phyloP scores from a whole-genome alignment of 2,113 vertebrate genomes.

The Oplegnathus fasciatus region DNA sequence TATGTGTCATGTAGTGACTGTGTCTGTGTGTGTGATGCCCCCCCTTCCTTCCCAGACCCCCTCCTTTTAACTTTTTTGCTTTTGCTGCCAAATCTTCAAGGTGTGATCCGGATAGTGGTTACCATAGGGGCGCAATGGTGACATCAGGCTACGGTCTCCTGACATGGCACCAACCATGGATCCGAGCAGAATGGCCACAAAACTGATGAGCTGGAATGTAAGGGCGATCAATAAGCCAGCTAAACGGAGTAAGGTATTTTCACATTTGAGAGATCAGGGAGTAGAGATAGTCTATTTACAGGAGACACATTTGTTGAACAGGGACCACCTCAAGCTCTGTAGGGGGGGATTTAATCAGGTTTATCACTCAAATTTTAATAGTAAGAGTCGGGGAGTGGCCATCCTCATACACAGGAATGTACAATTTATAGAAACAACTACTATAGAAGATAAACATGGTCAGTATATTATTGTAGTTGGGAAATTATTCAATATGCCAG shows the following conservation, averaged over 20 bases:
- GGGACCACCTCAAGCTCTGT: not conserved
- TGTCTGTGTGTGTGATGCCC: not conserved
- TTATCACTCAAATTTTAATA: conserved; percentile 11
- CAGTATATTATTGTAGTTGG: not conserved
- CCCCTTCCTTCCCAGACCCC: too few relatives aligned
- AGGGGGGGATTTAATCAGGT: not conserved
- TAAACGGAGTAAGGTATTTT: conserved; percentile 18
- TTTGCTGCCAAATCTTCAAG: too few relatives aligned
- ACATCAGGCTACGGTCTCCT: too few relatives aligned
- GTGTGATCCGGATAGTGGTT: too few relatives aligned
- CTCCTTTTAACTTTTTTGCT: too few relatives aligned
- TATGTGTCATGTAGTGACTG: not conserved
- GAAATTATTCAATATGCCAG: conserved; percentile 1
- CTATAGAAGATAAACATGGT: conserved; percentile 2
- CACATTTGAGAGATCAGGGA: conserved; percentile 7
- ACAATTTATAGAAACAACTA: conserved; percentile 9
- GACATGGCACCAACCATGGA: too few relatives aligned
- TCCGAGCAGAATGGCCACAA: too few relatives aligned
- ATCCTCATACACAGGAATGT: conserved; percentile 4
- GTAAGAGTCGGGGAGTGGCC: conserved; percentile 7
- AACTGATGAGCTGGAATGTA: conserved; percentile 14
- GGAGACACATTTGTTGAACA: conserved; percentile 11
- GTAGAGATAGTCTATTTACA: not conserved
- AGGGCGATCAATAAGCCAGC: conserved; percentile 11
- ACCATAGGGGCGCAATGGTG: too few relatives aligned